Evolutionary conservation across 92 coral and sea anemone species (phyloP).

Genomic region (Epizoanthus fatuus): DNA sequence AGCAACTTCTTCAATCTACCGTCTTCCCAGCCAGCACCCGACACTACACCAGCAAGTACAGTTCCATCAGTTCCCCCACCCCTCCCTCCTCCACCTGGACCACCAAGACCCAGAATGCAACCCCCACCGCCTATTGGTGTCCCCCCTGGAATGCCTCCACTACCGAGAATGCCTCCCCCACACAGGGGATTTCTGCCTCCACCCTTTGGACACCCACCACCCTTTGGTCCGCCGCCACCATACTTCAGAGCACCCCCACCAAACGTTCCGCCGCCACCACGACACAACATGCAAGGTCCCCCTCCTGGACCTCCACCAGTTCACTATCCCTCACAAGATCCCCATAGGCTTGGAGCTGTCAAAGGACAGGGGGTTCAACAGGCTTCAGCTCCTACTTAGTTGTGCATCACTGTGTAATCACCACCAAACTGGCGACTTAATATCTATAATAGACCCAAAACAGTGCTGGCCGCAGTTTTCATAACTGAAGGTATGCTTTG

Average conservation of each 20-base stretch:
- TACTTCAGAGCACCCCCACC: conserved; percentile 87
- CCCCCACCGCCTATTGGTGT: conserved; percentile 84
- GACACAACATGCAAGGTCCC: conserved; percentile 81
- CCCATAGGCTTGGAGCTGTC: conserved; percentile 96
- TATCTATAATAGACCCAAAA: background rate
- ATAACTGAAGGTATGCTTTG: no score
- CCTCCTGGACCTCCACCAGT: conserved; percentile 95
- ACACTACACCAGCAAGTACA: conserved; percentile 46
- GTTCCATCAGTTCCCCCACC: conserved; percentile 76
- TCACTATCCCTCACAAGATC: conserved; percentile 99
- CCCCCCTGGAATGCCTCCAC: conserved; percentile 69
- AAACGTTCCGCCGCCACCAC: conserved; percentile 77
- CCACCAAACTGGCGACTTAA: no score
- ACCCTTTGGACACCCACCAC: conserved; percentile 91
- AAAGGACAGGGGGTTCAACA: conserved; percentile 82
- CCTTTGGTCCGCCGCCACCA: conserved; percentile 91
- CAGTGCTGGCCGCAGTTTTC: background rate
- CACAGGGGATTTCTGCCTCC: conserved; percentile 89
- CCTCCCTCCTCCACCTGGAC: conserved; percentile 87
- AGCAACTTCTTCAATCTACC: conserved; percentile 94
- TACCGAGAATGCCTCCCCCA: conserved; percentile 72
- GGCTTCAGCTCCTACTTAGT: conserved; percentile 31
- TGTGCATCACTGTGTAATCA: conserved; percentile 10
- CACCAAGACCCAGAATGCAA: conserved; percentile 80
- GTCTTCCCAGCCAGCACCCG: conserved; percentile 62